Evolutionary conservation across 2,113 vertebrate genomes (phyloP).

Genomic region (Paradisaea rubra): DNA sequence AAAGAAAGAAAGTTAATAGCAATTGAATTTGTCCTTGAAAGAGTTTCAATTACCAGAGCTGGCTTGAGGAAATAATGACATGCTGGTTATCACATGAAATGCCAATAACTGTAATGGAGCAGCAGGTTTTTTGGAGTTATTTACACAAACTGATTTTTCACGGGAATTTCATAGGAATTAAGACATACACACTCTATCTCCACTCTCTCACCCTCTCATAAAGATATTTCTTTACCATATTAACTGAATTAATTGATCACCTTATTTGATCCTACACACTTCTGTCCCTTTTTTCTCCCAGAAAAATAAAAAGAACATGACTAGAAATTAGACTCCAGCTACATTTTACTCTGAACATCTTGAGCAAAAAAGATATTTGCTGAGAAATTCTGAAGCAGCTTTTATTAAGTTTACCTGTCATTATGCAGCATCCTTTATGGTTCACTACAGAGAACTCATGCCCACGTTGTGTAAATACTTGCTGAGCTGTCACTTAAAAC

Average conservation of each 20-base stretch:
- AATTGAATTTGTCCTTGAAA: neutral
- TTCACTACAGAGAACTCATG: constrained; percentile 42
- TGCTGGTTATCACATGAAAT: neutral
- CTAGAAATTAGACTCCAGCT: neutral
- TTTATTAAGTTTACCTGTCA: neutral
- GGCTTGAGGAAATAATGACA: neutral
- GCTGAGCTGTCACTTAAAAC: constrained; percentile 60
- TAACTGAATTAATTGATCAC: neutral
- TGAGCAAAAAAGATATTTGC: neutral
- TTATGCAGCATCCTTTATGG: neutral
- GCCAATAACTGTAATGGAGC: neutral
- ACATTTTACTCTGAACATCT: neutral
- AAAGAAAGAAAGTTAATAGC: neutral
- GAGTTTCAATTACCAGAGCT: neutral
- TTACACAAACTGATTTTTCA: constrained; percentile 22
- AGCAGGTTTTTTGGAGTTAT: neutral
- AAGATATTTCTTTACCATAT: neutral
- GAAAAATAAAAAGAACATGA: neutral
- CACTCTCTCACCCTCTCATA: neutral
- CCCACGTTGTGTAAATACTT: constrained; percentile 50
- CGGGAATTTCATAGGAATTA: neutral
- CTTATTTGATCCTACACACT: neutral
- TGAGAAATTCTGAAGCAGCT: neutral
- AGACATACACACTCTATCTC: neutral
- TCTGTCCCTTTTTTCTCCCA: neutral